These are phyloP conservation scores for Eclectus roratus DNA, from an alignment of 2,113 vertebrate species.

Conservation along the genomic window DNA sequence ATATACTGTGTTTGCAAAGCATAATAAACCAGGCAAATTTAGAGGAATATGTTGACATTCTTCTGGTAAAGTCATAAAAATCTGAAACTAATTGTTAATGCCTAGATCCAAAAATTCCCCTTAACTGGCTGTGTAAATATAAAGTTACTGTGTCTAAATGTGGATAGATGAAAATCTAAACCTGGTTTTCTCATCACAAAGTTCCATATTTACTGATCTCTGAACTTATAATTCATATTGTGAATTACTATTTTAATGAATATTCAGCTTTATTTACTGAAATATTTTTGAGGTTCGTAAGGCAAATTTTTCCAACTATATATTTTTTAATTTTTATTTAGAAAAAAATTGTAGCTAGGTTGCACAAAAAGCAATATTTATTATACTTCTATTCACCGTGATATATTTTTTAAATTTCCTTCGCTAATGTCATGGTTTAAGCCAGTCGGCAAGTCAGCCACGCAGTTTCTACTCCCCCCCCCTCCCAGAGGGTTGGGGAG, in stretches of 20 bases:
- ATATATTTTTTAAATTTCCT: background rate
- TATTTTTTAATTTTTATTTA: background rate
- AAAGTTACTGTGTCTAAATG: background rate
- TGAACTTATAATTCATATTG: background rate
- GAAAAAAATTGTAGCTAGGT: background rate
- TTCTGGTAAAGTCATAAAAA: conserved; percentile 32
- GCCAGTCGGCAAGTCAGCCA: too few species aligned
- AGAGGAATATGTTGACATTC: conserved; percentile 37
- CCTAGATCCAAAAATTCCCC: background rate
- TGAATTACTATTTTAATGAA: background rate
- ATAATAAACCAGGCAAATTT: background rate
- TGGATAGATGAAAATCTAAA: background rate
- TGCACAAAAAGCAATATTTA: background rate
- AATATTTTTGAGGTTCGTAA: background rate
- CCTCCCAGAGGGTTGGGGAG: too few species aligned
- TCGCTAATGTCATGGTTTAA: background rate
- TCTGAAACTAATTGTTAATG: conserved; percentile 2
- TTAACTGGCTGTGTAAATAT: conserved; percentile 33
- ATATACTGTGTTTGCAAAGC: conserved; percentile 34
- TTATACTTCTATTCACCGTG: background rate
- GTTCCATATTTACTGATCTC: background rate
- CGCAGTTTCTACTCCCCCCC: too few species aligned
- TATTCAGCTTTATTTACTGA: background rate
- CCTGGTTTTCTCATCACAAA: background rate
- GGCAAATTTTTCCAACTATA: background rate